Evolutionary conservation across 2,797 vertebrate genomes (phyloP), one percentile per base, ranked within the genome.

Genomic region (Allobates femoralis): DNA sequence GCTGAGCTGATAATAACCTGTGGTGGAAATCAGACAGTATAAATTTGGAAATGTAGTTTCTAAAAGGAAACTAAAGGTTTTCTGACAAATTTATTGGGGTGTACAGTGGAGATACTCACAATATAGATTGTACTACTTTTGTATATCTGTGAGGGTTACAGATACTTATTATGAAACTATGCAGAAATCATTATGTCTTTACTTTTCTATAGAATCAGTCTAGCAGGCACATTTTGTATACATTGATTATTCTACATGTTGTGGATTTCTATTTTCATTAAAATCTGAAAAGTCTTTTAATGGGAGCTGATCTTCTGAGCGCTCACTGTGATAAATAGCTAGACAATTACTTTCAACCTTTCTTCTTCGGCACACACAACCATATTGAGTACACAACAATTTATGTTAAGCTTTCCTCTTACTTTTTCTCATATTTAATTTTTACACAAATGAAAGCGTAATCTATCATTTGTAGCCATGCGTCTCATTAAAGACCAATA

Each of bases 391-490:
- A 56, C 83, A 92, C 87, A 81, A 37, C 78, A 91, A 85, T 81
- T 91, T 89, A 91, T 88, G 56, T 16, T 30, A 89, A 91, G 88
- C 74, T 89, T 91, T 91, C 89, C 62, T 85, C 81, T 89, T 91
- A n/a, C 91, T 91, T 94, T 93, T 93, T 92, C 85, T 90, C 91
- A 92, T 94, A 91, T 84, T 95, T 94, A 91, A 93, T 91, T 93
- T 93, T 93, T 90, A 88, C 7, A 89, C 89, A 87, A 90, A 55
- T 76, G 56, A 11, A 66, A 78, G 88, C 91, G 89, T 86, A 90
- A 93, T 94, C 93, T 93, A 95, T 95, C 93, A 93, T 46, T 53
- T 46, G 84, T 90, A 90, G 93, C 90, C 92, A 92, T 94, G 94
- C 90, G 93, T 88, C 92, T 93, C 94, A 94, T 94, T 94, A 94